Evolutionary conservation across 2,888 invertebrate genomes (phyloP), one percentile per base, ranked within the genome.

Genomic region (Drosophila vallismaia): DNA sequence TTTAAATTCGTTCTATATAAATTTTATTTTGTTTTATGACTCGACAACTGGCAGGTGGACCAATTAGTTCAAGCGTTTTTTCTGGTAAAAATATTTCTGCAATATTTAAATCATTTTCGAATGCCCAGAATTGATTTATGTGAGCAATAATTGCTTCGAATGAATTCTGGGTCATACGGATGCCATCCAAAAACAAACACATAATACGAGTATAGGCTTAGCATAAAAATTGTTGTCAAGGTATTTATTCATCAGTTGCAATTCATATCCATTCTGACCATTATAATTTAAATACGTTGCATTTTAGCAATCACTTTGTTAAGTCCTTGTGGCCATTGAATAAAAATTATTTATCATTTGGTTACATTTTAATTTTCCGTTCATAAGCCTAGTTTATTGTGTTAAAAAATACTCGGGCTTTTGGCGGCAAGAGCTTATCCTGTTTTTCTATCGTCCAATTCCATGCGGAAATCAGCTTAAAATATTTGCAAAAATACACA

Each of bases 401-500:
- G 26, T 26, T 33, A 45, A 24, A 12, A 38, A 69, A 56, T 42
- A 36, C 19, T n/a, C 29, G n/a, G 44, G 68, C 38, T 29, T 60
- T 46, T 54, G 60, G 24, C 26, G 40, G 45, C 40, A 38, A 40
- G 40, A 46, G 75, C 59, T 74, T 80, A 80, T 83, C 71, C 72
- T 74, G 49, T 71, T 77, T 58, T 58, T 58, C 60, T 75, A 74
- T 75, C 68, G 56, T 74, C 59, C 63, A 75, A 80, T 74, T 77
- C 74, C 71, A 79, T 44, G 60, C 69, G 80, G 81, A 77, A 86
- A 80, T 80, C 80, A 80, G 81, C 84, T 82, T 82, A 86, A 75
- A 86, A 73, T 68, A 73, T 86, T 77, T 70, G 48, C 66, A 71
- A 59, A 77, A 68, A 62, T 62, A 59, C 51, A 38, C 52, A 36